Base-by-base conservation (phyloP, 2,797 vertebrate genomes). In the Gadopsis marmoratus region DNA sequence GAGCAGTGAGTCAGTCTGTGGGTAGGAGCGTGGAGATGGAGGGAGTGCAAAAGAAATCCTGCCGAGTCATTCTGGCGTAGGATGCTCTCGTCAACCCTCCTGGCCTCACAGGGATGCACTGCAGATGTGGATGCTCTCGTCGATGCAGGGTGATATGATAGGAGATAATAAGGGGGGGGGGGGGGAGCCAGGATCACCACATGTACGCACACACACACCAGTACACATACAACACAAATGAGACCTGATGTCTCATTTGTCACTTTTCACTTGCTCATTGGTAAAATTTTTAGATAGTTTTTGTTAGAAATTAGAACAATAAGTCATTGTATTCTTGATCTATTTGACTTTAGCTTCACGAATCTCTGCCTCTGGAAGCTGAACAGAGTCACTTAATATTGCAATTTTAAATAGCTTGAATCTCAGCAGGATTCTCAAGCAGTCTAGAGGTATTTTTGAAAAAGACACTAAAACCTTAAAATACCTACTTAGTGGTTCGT, bases 11-110 rank as follows among this genome's bases (percentile, higher is more conserved):
- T 93, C 86, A 91, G 90, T 92, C 88, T 89, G 89, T 94, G 90
- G 91, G 93, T 39, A 74, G 91, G 83, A 88, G 91, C 76, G 88
- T 85, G 88, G 91, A 86, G 81, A 92, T 64, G 79, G 80, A 91
- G 86, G 87, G 79, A 78, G 76, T 71, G 79, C 78, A 76, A 54
- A 82, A 87, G 68, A 92, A 94, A 93, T 94, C 87, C 89, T 94
- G 93, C 89, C 79, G 90, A 91, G 92, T 96, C 94, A 95, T 90
- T 86, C 88, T 92, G 90, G 92, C 86, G 86, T 92, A 90, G 91
- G 89, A 88, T 79, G 91, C 84, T 86, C 89, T 89, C 71, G 72
- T 90, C 78, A 87, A 26, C 26, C 90, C 92, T 89, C 91, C 76
- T 87, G 86, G 91, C 90, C 89, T 85, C 72, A 21, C 82, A 80